A percentile compares a stretch with the other conserved stretches of the same genome.
phyloP scores from a whole-genome alignment of 2,888 invertebrate species.

The Xestia rhomboidea region DNA sequence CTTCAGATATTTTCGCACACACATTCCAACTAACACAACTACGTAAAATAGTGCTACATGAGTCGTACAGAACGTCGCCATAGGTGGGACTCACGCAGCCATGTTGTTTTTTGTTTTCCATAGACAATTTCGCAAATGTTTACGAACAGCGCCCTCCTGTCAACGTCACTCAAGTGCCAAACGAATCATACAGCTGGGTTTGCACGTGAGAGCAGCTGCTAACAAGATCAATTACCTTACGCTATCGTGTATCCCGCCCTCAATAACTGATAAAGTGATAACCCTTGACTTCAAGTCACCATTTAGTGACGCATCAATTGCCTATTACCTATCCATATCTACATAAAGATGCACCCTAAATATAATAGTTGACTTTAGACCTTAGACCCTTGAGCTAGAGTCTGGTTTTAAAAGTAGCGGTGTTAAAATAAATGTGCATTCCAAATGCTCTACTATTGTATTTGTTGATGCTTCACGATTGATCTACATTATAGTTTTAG shows the following conservation, averaged over 20 bases:
- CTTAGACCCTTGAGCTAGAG: conserved; percentile 4
- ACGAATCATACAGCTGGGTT: conserved; percentile 22
- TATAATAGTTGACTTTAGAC: conserved; percentile 10
- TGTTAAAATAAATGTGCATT: conserved; percentile 5
- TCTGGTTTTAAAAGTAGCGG: neutral
- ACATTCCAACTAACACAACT: too few relatives aligned
- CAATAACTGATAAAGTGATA: conserved; percentile 50
- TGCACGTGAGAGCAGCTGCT: conserved; percentile 38
- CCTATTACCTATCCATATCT: conserved; percentile 28
- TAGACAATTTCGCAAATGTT: neutral
- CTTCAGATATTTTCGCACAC: too few relatives aligned
- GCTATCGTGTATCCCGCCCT: conserved; percentile 51
- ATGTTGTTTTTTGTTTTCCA: neutral
- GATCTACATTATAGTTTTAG: conserved; percentile 23
- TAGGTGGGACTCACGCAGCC: neutral
- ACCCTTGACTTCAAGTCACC: conserved; percentile 49
- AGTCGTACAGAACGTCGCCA: neutral
- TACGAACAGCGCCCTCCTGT: neutral
- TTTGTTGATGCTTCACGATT: conserved; percentile 34
- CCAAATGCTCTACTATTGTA: conserved; percentile 13
- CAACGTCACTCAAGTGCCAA: conserved; percentile 6
- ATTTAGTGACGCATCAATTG: conserved; percentile 57
- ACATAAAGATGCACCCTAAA: conserved; percentile 15
- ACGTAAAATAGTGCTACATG: too few relatives aligned
- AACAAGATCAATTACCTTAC: conserved; percentile 55